These are phyloP conservation scores for Ethmia dodecea DNA, from an alignment of 2,888 invertebrate genomes.

Conservation along the genomic window DNA sequence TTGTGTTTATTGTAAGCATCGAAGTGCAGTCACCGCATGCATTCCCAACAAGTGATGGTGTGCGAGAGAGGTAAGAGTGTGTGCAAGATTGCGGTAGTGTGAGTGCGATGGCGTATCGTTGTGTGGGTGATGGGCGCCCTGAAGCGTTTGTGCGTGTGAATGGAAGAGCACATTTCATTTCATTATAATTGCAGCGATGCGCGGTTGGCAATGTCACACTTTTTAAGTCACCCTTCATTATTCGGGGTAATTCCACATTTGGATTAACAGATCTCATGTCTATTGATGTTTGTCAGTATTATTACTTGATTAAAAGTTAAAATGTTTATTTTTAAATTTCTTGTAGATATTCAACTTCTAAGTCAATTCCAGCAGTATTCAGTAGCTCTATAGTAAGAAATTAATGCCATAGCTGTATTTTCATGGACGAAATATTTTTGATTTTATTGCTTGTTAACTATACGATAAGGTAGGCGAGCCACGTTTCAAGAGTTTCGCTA, in stretches of 20 bases:
- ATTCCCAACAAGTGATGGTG: constrained; percentile 59
- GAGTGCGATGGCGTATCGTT: constrained; percentile 38
- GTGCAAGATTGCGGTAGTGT: constrained; percentile 43
- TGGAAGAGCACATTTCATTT: constrained; percentile 75
- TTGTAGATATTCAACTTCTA: no score
- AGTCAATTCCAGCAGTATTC: no score
- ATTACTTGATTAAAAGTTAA: no score
- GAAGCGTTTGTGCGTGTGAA: constrained; percentile 74
- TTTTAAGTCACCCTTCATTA: constrained; percentile 48
- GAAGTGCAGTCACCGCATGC: constrained; percentile 77
- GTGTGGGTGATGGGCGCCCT: constrained; percentile 59
- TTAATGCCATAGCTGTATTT: no score
- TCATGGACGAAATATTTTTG: constrained; percentile 47
- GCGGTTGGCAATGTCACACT: constrained; percentile 68
- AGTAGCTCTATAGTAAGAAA: no score
- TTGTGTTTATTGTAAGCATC: constrained; percentile 75
- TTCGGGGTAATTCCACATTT: background rate
- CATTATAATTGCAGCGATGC: constrained; percentile 74
- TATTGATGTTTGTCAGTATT: no score
- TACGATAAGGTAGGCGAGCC: constrained; percentile 66
- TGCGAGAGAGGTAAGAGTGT: constrained; percentile 41
- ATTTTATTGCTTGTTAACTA: constrained; percentile 65
- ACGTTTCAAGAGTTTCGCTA: constrained; percentile 70
- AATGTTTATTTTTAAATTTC: no score
- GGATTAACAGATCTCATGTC: no score